A percentile compares a stretch with the other conserved stretches of the same genome.
Conservation (phyloP, 2,888 invertebrate genomes). For the Urechis unicinctus region DNA sequence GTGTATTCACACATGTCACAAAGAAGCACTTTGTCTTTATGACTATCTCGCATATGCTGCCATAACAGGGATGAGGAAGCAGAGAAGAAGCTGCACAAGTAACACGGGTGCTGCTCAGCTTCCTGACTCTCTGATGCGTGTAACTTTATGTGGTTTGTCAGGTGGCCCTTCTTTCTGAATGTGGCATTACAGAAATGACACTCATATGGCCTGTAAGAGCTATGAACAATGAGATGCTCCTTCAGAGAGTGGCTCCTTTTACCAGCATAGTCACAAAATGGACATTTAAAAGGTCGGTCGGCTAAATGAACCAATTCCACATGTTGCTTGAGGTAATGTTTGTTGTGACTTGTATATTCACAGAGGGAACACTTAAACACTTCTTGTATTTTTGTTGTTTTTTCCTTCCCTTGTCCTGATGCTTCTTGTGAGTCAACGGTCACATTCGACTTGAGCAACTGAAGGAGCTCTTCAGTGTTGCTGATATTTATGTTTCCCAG, state of each 20-base stretch:
- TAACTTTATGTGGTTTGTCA: constrained; percentile 44
- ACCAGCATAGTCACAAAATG: constrained; percentile 47
- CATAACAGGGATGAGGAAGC: constrained; percentile 2
- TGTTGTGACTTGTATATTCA: constrained; percentile 44
- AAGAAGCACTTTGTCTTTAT: constrained; percentile 26
- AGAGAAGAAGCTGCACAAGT: neutral
- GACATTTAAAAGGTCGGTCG: constrained; percentile 45
- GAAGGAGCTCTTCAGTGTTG: neutral
- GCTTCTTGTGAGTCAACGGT: neutral
- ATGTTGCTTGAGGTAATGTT: constrained; percentile 46
- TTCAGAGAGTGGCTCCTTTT: constrained; percentile 44
- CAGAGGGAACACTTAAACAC: constrained; percentile 29
- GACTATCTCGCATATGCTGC: constrained; percentile 9
- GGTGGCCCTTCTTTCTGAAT: constrained; percentile 46
- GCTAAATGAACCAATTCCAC: constrained; percentile 42
- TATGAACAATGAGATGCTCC: constrained; percentile 45
- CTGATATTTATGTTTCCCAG: constrained; percentile 1
- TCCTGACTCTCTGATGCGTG: constrained; percentile 26
- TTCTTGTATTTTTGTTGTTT: neutral
- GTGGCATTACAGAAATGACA: constrained; percentile 45
- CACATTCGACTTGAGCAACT: neutral
- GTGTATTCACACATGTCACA: constrained; percentile 37
- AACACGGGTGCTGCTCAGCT: neutral
- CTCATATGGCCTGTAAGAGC: constrained; percentile 38
- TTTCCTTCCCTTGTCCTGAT: no score